Base-by-base conservation (phyloP, 1,140 invertebrate genomes). In the Drosophila seguyi region DNA sequence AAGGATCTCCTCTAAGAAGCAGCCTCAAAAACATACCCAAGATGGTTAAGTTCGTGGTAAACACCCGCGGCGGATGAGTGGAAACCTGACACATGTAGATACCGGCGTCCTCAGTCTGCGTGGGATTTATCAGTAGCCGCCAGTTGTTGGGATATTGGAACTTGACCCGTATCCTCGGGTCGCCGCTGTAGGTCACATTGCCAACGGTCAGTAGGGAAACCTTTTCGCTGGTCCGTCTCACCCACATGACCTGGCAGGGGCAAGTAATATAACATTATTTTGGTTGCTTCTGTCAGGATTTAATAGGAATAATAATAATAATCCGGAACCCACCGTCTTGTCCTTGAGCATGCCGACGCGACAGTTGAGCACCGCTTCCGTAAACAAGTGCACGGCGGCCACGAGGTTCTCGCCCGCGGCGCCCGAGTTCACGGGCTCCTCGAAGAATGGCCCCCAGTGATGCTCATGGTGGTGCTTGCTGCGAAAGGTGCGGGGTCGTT, bases 121-220 rank as follows among this genome's bases (percentile, higher is more conserved):
- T 96, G 77, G 96, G 96, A 75, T 95, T 95, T 60, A 97, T 97
- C 92, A 96, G 69, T 39, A 97, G 93, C 68, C 96, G 95, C 96
- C 96, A 97, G 93, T 97, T 97, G 92, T 96, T 97, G 13, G 96
- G 96, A 91, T 98, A 97, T 83, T 96, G 95, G 92, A 96, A 96
- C 79, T 95, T 95, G 39, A 96, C 94, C 22, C 94, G 94, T 71
- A 96, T 95, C 47, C 96, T 94, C 34, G 94, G 94, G 90, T 97
- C 96, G 0, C 95, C 96, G 67, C 95, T 95, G 82, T 97, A 96
- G 2, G 95, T 95, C 10, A 94, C 94, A 68, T 94, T 94, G 3
- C 96, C 96, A 2, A 97, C 96, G 7, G 96, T 97, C 38, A 97
- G 93, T 18, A 97, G 93, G 44, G 96, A 96, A 31, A 96, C 95